These are phyloP conservation scores for Strix aluco DNA, from an alignment of 2,113 vertebrate genomes.

Conservation along the genomic window DNA sequence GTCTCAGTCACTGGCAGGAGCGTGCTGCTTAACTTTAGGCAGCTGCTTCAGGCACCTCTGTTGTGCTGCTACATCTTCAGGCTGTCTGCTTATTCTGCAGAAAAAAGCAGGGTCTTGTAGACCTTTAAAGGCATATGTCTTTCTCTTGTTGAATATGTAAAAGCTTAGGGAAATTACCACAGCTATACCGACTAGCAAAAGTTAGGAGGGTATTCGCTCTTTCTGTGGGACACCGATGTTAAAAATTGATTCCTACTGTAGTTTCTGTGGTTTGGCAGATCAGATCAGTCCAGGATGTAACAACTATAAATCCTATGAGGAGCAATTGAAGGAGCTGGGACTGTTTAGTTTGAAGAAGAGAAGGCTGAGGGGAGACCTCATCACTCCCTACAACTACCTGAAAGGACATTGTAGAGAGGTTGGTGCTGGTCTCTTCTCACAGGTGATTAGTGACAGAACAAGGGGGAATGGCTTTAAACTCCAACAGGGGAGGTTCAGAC, in stretches of 20 bases:
- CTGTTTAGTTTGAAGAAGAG: no score
- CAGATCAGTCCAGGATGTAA: background rate
- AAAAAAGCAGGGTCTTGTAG: background rate
- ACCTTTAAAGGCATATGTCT: background rate
- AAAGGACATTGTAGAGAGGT: no score
- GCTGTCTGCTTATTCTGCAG: background rate
- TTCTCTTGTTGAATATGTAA: background rate
- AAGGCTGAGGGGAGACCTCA: no score
- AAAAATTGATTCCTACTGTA: background rate
- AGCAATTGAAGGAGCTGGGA: no score
- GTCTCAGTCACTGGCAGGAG: accelerated
- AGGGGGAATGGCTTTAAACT: no score
- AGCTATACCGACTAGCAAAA: background rate
- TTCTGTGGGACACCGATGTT: background rate
- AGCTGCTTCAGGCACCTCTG: background rate
- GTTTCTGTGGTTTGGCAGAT: background rate
- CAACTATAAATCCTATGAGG: no score
- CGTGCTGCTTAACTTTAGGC: background rate
- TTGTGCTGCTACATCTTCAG: background rate
- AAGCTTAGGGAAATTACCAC: background rate
- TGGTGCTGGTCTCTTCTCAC: no score
- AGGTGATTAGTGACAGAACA: no score
- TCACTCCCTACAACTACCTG: no score
- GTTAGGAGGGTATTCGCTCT: background rate
- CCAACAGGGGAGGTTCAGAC: no score